Conservation (phyloP, 2,113 vertebrate species). For the Nothocercus nigrocapillus region DNA sequence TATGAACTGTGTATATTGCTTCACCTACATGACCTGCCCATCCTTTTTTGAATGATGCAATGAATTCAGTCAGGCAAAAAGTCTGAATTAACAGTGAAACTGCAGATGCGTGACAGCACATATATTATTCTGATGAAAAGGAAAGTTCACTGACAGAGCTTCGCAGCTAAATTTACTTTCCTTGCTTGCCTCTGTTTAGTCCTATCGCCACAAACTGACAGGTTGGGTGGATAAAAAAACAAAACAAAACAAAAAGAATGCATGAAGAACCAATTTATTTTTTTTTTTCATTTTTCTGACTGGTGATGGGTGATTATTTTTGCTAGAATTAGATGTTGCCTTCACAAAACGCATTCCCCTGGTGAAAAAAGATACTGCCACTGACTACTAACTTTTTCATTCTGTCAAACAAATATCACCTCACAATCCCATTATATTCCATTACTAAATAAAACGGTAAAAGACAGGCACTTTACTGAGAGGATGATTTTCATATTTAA, state of each 20-base stretch:
- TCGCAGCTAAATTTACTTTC: constrained; percentile 25
- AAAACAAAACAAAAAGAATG: not conserved
- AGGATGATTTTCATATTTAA: not conserved
- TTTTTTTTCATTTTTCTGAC: not conserved
- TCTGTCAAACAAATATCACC: not conserved
- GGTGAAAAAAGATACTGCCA: not conserved
- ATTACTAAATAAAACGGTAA: not conserved
- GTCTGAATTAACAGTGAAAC: not conserved
- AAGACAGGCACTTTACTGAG: not conserved
- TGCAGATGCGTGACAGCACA: not conserved
- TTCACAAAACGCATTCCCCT: not conserved
- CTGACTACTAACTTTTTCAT: not conserved
- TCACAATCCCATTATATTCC: not conserved
- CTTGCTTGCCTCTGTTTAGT: not conserved
- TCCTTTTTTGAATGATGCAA: not conserved
- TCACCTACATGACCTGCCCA: not conserved
- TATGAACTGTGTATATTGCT: not conserved
- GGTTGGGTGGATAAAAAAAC: not conserved
- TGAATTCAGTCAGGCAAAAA: not conserved
- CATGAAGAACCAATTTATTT: not conserved
- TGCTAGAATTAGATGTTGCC: not conserved
- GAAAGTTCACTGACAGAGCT: not conserved
- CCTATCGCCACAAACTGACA: not conserved
- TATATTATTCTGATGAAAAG: not conserved
- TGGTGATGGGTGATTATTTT: constrained; percentile 5